phyloP scores from a whole-genome alignment of 1,140 invertebrate genomes.

The Tetraneura akinire region DNA sequence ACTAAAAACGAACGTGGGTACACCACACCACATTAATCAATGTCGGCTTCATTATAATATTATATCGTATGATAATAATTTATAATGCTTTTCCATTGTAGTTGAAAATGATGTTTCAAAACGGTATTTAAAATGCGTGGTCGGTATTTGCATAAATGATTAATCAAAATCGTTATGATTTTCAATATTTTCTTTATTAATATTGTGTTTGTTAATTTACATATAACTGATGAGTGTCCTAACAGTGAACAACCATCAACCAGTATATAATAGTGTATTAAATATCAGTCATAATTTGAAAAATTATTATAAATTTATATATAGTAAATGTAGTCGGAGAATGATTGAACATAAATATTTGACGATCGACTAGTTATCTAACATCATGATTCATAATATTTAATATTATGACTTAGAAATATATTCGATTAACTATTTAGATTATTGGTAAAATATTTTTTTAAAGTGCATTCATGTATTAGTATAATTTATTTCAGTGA shows the following conservation, averaged over 20 bases:
- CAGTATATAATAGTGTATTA: background rate
- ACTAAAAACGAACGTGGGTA: too few species aligned
- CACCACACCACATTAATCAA: background rate
- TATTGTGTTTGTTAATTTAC: background rate
- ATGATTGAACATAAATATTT: too few species aligned
- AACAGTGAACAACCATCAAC: too few species aligned
- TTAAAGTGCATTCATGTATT: too few species aligned
- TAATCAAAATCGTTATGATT: conserved; percentile 2
- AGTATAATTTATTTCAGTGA: too few species aligned
- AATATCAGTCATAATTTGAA: background rate
- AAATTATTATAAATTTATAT: background rate
- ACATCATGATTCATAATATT: too few species aligned
- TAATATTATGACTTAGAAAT: too few species aligned
- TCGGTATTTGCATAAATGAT: background rate
- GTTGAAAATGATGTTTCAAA: background rate
- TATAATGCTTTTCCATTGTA: background rate
- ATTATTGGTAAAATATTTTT: too few species aligned
- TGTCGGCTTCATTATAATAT: background rate
- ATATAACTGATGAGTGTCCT: too few species aligned
- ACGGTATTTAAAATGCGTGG: conserved; percentile 9
- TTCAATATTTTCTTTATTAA: background rate
- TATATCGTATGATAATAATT: conserved; percentile 20
- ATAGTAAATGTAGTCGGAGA: background rate
- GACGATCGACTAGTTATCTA: too few species aligned
- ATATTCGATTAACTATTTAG: too few species aligned